A percentile compares a stretch with the other conserved stretches of the same genome.
These are phyloP conservation scores for Anser brachyrhynchus DNA, from an alignment of 2,113 vertebrate species.

Conservation along the genomic window DNA sequence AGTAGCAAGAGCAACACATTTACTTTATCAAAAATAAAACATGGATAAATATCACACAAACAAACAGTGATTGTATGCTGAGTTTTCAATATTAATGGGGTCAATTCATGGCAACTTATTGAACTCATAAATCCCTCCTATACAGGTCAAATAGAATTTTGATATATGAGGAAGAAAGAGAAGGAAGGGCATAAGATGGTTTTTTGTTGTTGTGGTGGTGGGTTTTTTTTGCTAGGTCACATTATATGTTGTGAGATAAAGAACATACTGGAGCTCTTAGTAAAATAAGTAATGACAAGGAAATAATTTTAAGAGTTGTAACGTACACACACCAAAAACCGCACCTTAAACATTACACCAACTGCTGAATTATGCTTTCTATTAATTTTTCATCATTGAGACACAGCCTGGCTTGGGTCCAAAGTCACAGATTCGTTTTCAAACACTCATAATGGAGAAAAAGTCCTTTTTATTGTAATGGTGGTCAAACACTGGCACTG, in stretches of 20 bases:
- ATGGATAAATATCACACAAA: neutral
- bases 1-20: neutral
- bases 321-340: neutral
- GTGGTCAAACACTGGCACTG: neutral
- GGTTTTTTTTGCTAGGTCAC: neutral
- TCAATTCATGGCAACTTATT: neutral
- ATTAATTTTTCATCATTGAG: neutral
- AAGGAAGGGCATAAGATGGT: neutral
- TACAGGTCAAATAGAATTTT: neutral
- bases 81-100: neutral
- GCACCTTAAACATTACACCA: neutral
- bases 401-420: fast-evolving
- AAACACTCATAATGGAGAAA: neutral
- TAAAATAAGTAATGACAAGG: neutral
- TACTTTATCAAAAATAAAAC: neutral
- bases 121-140: neutral
- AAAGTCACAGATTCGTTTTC: neutral
- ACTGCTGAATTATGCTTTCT: neutral
- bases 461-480: neutral
- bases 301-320: neutral
- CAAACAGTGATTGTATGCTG: neutral
- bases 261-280: neutral
- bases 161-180: neutral
- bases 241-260: neutral
- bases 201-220: neutral